phyloP scores from a whole-genome alignment of 2,888 invertebrate genomes.

The Lasius fuliginosus region DNA sequence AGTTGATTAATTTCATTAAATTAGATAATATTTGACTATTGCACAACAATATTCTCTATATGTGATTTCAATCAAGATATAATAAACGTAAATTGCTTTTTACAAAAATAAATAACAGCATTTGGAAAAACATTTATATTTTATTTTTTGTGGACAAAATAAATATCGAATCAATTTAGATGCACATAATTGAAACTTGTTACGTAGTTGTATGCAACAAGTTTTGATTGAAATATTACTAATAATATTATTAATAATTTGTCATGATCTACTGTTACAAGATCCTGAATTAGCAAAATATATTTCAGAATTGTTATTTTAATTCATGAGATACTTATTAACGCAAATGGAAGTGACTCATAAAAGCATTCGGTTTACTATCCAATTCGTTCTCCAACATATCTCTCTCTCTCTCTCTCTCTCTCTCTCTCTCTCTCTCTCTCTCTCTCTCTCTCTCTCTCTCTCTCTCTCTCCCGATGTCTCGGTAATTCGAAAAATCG shows the following conservation, averaged over 20 bases:
- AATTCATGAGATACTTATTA: neutral
- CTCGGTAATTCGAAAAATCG: constrained; percentile 30
- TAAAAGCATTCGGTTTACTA: constrained; percentile 2
- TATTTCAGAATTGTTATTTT: neutral
- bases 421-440: neutral
- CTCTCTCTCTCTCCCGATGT: neutral
- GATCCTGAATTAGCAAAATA: neutral
- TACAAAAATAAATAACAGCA: neutral
- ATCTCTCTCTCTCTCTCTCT: neutral
- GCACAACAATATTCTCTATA: neutral
- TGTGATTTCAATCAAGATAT: neutral
- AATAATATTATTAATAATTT: neutral
- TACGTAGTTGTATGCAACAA: neutral
- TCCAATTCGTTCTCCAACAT: constrained; percentile 6
- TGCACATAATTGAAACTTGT: neutral
- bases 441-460: neutral
- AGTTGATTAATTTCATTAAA: constrained; percentile 17
- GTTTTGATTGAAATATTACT: neutral
- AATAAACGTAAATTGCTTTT: neutral
- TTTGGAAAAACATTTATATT: neutral
- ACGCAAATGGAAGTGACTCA: no score
- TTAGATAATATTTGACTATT: constrained; percentile 13
- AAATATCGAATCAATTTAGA: neutral
- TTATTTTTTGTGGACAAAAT: neutral
- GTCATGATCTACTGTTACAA: neutral